These are phyloP conservation scores for Pseudomyrmex cubaensis DNA, from an alignment of 1,140 invertebrate species.

Conservation along the genomic window DNA sequence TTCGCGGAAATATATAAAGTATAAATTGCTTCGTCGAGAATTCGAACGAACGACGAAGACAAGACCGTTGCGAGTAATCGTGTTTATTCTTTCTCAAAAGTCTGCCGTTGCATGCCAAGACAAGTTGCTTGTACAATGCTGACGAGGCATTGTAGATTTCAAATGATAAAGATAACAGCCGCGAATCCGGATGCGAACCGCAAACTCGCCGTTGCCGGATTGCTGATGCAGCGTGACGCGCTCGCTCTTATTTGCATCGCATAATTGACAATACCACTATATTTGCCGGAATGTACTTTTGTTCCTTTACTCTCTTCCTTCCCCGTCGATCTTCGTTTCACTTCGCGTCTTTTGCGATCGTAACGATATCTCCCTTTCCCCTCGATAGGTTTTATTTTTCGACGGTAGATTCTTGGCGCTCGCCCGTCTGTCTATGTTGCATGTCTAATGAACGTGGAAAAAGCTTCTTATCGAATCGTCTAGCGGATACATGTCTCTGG, in stretches of 20 bases:
- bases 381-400: constrained; percentile 18
- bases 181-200: constrained; percentile 11
- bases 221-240: constrained; percentile 34
- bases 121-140: neutral
- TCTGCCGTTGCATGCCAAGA: neutral
- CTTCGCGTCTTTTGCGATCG: neutral
- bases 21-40: constrained; percentile 14
- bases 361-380: neutral
- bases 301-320: neutral
- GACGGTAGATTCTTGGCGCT: neutral
- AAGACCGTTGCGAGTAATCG: neutral
- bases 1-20: no score
- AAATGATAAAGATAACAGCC: constrained; percentile 43
- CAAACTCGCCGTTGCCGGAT: constrained; percentile 22
- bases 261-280: constrained; percentile 48
- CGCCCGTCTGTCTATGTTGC: constrained; percentile 10
- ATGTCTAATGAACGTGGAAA: constrained; percentile 23
- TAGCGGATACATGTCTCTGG: constrained; percentile 26
- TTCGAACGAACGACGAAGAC: neutral
- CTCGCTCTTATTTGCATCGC: constrained; percentile 46
- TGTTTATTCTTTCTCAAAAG: constrained; percentile 11
- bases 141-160: constrained; percentile 21
- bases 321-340: neutral
- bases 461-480: constrained; percentile 43
- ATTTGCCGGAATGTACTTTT: constrained; percentile 30